Evolutionary conservation across 2,797 vertebrate genomes (phyloP).

Genomic region (Streptopelia turtur): DNA sequence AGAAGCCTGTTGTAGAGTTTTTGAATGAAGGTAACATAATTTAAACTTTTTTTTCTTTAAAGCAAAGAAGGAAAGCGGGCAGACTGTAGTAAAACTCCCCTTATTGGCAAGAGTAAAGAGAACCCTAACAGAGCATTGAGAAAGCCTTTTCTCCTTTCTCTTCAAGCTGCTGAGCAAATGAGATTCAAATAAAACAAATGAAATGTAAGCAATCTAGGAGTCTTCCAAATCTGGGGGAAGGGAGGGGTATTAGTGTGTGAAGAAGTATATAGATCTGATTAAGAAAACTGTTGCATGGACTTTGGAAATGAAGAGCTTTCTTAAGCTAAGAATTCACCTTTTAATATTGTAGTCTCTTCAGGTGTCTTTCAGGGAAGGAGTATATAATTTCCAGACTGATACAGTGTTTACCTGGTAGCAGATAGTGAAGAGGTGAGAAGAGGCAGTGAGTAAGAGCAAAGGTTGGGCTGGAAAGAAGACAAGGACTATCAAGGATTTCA

Average conservation of each 20-base stretch:
- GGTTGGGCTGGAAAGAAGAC: neutral
- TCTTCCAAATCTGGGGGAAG: neutral
- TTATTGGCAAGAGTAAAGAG: constrained; percentile 12
- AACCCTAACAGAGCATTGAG: neutral
- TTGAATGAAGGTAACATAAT: neutral
- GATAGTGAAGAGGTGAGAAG: neutral
- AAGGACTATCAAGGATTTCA: neutral
- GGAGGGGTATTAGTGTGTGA: neutral
- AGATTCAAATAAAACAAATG: constrained; percentile 6
- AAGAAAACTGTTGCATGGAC: neutral
- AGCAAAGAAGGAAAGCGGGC: neutral
- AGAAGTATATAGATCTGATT: neutral
- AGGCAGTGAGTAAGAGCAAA: neutral
- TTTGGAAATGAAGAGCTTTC: neutral
- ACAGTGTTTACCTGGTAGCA: neutral
- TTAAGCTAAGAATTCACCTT: neutral
- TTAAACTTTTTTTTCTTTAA: constrained; percentile 15
- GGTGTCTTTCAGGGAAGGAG: neutral
- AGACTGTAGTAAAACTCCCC: constrained; percentile 21
- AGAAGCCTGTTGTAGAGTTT: neutral
- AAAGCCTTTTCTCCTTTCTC: neutral
- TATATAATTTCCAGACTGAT: neutral
- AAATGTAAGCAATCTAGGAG: constrained; percentile 17
- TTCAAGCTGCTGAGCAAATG: neutral
- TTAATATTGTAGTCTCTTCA: neutral